phyloP scores from a whole-genome alignment of 2,113 vertebrate genomes.

The Phodopus roborovskii region DNA sequence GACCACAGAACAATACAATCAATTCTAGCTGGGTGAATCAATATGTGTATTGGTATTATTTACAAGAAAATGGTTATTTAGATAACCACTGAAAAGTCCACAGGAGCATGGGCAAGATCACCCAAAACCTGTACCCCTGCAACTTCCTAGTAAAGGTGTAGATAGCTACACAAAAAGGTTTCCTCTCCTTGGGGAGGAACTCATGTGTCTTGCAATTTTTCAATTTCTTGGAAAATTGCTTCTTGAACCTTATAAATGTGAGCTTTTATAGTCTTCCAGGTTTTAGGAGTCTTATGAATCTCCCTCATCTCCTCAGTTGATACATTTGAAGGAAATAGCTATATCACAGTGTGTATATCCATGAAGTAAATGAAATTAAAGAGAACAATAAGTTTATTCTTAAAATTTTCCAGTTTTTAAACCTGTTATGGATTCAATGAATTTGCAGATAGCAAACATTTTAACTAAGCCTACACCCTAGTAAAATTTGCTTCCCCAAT shows the following conservation, averaged over 20 bases:
- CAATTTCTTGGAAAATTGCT: neutral
- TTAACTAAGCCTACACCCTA: neutral
- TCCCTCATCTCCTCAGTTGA: neutral
- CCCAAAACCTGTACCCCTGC: neutral
- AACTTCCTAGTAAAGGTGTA: neutral
- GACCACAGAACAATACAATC: neutral
- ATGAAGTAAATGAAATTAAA: neutral
- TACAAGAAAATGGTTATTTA: neutral
- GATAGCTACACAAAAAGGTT: neutral
- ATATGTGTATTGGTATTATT: neutral
- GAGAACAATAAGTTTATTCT: neutral
- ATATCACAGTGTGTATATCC: neutral
- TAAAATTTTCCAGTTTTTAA: neutral
- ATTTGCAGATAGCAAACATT: neutral
- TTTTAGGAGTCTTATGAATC: neutral
- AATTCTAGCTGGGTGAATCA: neutral
- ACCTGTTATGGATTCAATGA: neutral
- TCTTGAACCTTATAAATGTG: neutral
- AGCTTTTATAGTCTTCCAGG: neutral
- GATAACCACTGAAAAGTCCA: neutral
- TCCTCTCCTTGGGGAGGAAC: neutral
- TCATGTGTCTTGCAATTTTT: neutral
- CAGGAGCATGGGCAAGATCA: neutral
- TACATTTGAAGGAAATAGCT: neutral
- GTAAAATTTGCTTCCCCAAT: neutral